A percentile compares a stretch with the other conserved stretches of the same genome.
Conservation (phyloP, 2,888 invertebrate species). For the Raillietiella orientalis region DNA sequence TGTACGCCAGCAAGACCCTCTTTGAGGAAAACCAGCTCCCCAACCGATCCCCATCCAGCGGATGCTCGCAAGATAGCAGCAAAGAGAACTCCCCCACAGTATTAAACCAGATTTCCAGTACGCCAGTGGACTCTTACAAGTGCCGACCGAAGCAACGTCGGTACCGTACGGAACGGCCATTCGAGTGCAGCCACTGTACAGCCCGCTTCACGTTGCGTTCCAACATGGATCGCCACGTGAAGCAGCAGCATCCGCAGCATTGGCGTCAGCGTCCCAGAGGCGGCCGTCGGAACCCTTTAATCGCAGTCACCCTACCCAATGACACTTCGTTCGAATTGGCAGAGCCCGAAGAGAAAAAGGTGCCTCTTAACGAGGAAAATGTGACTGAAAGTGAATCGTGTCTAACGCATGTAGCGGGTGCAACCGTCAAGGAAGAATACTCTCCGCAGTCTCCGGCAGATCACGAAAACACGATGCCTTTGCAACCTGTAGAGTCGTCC, state of each 20-base stretch:
- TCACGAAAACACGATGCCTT: too few species aligned
- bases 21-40: too few species aligned
- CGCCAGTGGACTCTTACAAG: too few species aligned
- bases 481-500: too few species aligned
- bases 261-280: slow-evolving; percentile 45
- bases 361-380: slow-evolving; percentile 3
- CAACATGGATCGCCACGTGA: slow-evolving; percentile 78
- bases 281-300: slow-evolving; percentile 7
- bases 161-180: slow-evolving; percentile 62
- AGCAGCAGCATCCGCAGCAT: slow-evolving; percentile 67
- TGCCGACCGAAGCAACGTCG: slow-evolving; percentile 66
- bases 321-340: not conserved
- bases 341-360: not conserved
- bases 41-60: too few species aligned
- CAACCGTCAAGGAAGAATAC: too few species aligned
- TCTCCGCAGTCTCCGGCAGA: too few species aligned
- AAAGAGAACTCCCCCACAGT: too few species aligned
- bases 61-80: too few species aligned
- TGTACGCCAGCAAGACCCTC: too few species aligned
- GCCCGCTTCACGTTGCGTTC: slow-evolving; percentile 58
- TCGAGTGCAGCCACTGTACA: slow-evolving; percentile 62
- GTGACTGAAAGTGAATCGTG: slow-evolving; percentile 1
- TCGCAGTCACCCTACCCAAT: slow-evolving; percentile 3
- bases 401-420: too few species aligned
- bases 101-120: too few species aligned